A percentile compares a stretch with the other conserved stretches of the same genome.
Evolutionary conservation across 2,888 invertebrate genomes (phyloP).

Genomic region (Ochropleura leucogaster): DNA sequence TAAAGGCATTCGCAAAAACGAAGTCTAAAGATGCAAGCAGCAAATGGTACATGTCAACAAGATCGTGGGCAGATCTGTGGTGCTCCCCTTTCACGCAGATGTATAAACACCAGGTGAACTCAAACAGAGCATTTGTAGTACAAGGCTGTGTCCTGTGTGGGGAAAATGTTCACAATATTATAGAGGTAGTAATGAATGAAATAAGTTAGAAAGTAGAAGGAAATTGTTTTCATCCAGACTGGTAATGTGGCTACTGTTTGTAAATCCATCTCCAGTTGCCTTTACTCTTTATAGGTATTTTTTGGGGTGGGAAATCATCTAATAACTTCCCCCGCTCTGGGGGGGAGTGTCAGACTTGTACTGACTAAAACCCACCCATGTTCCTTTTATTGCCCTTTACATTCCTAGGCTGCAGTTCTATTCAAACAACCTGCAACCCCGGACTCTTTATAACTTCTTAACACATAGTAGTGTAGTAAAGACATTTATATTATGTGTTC

Average conservation of each 20-base stretch:
- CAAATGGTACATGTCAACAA: constrained; percentile 98
- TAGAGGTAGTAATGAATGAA: background rate
- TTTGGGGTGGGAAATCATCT: no score
- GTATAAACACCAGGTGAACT: constrained; percentile 98
- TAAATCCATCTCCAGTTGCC: background rate
- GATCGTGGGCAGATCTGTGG: constrained; percentile 96
- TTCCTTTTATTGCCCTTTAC: no score
- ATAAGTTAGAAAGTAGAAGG: background rate
- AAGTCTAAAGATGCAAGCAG: constrained; percentile 97
- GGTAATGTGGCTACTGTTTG: background rate
- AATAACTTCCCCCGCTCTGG: no score
- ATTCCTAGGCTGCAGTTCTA: no score
- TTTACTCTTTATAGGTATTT: background rate
- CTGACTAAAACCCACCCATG: no score
- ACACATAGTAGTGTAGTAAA: no score
- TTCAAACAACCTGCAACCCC: no score
- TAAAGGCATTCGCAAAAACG: constrained; percentile 96
- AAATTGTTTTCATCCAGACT: background rate
- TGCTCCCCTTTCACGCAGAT: constrained; percentile 97
- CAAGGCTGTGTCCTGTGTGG: constrained; percentile 93
- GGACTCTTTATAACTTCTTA: no score
- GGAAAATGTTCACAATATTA: background rate
- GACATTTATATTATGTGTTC: background rate
- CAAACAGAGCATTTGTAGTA: constrained; percentile 95
- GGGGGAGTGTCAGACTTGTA: no score